These are phyloP conservation scores for Pectinophora gossypiella DNA, from an alignment of 1,140 invertebrate species.

Conservation along the genomic window DNA sequence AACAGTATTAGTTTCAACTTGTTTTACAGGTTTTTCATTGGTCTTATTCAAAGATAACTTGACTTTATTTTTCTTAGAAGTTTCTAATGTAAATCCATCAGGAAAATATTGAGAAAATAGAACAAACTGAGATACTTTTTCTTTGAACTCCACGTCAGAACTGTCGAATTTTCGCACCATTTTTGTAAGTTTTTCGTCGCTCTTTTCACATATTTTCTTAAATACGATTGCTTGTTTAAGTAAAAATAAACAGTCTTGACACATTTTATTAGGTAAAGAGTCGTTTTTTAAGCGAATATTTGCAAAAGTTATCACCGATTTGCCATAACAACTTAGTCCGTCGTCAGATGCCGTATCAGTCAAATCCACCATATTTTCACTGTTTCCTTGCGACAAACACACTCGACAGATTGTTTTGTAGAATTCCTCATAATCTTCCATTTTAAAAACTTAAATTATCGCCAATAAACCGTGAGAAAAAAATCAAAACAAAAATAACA, in stretches of 20 bases:
- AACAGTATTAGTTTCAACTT: neutral
- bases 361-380: constrained; percentile 45
- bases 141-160: constrained; percentile 2
- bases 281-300: constrained; percentile 41
- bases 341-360: constrained; percentile 34
- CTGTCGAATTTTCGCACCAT: constrained; percentile 11
- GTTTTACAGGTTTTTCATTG: neutral
- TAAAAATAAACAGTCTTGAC: constrained; percentile 40
- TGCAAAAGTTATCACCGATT: constrained; percentile 40
- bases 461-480: too few relatives aligned
- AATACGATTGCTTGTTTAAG: constrained; percentile 53
- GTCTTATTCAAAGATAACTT: neutral
- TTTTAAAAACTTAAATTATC: constrained; percentile 7
- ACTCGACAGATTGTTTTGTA: constrained; percentile 49
- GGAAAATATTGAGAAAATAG: neutral
- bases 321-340: constrained; percentile 41
- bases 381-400: constrained; percentile 38
- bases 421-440: constrained; percentile 30
- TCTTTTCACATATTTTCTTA: constrained; percentile 49
- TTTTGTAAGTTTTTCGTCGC: constrained; percentile 27
- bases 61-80: neutral
- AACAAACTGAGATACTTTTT: constrained; percentile 1
- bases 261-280: constrained; percentile 45
- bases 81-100: neutral
- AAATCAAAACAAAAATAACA: too few relatives aligned